Evolutionary conservation across 2,797 vertebrate genomes (phyloP).

Genomic region (Pipistrellus nathusii): DNA sequence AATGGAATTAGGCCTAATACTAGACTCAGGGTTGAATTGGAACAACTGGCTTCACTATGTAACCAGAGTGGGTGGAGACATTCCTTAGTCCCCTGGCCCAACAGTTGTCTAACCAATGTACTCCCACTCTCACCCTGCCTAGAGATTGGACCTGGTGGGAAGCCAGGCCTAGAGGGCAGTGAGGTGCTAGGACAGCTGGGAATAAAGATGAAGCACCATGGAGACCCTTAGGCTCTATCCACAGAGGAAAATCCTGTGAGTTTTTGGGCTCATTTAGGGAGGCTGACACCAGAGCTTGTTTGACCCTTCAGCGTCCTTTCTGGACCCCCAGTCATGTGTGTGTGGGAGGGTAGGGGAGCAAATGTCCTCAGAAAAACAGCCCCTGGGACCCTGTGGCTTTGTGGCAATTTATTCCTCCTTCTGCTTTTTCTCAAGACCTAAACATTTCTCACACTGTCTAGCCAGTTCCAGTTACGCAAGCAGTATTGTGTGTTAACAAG

Average conservation of each 20-base stretch:
- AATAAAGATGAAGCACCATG: neutral
- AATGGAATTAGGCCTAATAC: neutral
- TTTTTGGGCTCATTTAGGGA: neutral
- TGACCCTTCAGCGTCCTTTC: constrained; percentile 31
- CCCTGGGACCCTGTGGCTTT: constrained; percentile 75
- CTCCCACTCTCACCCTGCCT: neutral
- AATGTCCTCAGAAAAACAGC: constrained; percentile 57
- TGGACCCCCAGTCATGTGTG: constrained; percentile 49
- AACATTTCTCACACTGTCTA: constrained; percentile 77
- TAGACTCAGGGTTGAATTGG: neutral
- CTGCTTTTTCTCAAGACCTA: constrained; percentile 70
- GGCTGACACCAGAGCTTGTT: neutral
- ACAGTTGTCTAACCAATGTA: neutral
- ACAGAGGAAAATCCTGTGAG: neutral
- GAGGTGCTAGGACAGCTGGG: neutral
- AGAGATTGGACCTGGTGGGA: neutral
- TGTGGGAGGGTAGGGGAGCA: constrained; percentile 32
- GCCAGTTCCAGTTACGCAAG: constrained; percentile 69
- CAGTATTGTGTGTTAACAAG: constrained; percentile 75
- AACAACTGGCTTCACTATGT: neutral
- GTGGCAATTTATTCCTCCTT: constrained; percentile 75
- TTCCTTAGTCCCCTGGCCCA: neutral
- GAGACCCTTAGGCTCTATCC: neutral
- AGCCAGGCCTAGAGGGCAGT: neutral
- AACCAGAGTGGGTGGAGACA: neutral